Evolutionary conservation across 2,888 invertebrate genomes (phyloP).

Genomic region (Sinotaia quadrata): DNA sequence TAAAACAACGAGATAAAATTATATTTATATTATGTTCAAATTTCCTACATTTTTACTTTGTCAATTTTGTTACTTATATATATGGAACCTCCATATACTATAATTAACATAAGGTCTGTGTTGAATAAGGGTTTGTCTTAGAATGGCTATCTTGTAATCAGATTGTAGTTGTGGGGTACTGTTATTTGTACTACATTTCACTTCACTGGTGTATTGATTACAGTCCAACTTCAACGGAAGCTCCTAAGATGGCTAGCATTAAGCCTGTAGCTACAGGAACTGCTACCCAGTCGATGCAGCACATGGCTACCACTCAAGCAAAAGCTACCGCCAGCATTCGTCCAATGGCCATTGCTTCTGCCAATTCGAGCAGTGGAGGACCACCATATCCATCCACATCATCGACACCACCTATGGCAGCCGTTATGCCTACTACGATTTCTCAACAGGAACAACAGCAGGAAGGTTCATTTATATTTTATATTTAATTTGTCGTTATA

Average conservation of each 20-base stretch:
- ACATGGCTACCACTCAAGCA: conserved; percentile 69
- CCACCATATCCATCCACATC: conserved; percentile 40
- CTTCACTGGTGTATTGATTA: too few species aligned
- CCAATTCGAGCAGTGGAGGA: conserved; percentile 31
- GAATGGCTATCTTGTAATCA: too few species aligned
- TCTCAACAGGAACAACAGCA: conserved; percentile 50
- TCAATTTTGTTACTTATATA: too few species aligned
- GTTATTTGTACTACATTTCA: too few species aligned
- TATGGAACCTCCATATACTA: too few species aligned
- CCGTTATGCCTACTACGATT: conserved; percentile 70
- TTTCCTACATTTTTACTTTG: too few species aligned
- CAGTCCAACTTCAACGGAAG: conserved; percentile 71
- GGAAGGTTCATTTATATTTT: conserved; percentile 17
- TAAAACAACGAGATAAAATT: too few species aligned
- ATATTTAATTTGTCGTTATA: too few species aligned
- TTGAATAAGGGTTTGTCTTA: too few species aligned
- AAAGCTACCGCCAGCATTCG: conserved; percentile 93
- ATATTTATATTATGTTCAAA: too few species aligned
- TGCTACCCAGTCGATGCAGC: conserved; percentile 49
- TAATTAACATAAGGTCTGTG: too few species aligned
- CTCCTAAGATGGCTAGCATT: conserved; percentile 88
- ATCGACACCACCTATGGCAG: conserved; percentile 65
- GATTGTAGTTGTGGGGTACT: too few species aligned
- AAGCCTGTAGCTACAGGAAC: conserved; percentile 89
- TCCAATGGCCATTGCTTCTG: conserved; percentile 83